phyloP scores from a whole-genome alignment of 2,888 invertebrate species.

The Lasioglossum leucozonium region DNA sequence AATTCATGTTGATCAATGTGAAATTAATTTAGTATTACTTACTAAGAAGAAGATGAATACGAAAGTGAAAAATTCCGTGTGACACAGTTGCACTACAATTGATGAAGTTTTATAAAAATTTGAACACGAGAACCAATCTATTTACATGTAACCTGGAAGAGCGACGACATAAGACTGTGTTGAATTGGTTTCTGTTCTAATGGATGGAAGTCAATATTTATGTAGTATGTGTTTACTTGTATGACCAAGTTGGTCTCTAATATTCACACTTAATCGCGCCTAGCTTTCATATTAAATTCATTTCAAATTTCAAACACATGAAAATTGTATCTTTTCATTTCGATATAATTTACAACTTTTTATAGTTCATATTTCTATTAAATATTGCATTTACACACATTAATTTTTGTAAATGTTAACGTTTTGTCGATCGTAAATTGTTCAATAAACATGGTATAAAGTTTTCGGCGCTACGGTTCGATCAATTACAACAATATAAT shows the following conservation, averaged over 20 bases:
- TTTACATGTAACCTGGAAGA: neutral
- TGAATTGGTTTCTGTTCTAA: neutral
- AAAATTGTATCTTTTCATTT: neutral
- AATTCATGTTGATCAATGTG: neutral
- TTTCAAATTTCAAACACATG: neutral
- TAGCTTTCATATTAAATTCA: neutral
- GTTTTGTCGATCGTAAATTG: too few species aligned
- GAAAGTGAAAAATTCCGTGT: neutral
- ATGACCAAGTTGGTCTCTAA: neutral
- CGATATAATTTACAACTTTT: neutral
- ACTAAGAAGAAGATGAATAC: neutral
- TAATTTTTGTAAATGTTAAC: neutral
- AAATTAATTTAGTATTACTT: constrained; percentile 1
- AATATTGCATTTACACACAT: neutral
- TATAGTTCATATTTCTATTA: neutral
- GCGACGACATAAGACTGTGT: constrained; percentile 23
- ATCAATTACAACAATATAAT: too few species aligned
- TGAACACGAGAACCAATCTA: constrained; percentile 4
- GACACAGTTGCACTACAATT: neutral
- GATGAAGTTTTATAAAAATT: constrained; percentile 14
- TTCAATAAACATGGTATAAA: too few species aligned
- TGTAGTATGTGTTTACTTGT: constrained; percentile 19
- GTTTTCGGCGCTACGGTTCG: too few species aligned
- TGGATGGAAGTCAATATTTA: constrained; percentile 21
- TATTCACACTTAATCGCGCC: neutral